Base-by-base conservation (phyloP, 53 echinoderm and acorn worm species). In the Henricia sp. region DNA sequence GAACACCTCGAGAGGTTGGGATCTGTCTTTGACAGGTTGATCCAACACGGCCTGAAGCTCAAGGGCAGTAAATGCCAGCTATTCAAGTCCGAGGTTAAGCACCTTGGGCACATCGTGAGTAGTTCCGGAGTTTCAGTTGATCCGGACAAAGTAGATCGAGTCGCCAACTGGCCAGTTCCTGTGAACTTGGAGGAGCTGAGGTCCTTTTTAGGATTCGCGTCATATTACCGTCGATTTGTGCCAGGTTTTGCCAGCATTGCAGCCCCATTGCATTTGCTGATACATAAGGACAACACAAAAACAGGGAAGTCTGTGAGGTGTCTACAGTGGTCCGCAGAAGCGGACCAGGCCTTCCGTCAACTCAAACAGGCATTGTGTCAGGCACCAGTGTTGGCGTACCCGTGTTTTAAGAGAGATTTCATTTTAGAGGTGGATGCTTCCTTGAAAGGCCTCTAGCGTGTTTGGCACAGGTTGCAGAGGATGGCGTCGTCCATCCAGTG, bases 191-290 rank as follows among this genome's bases (percentile, higher is more conserved):
- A 27, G 17, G 76, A 76, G 40, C 44, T 89, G 2, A 25, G 82
- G 16, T 85, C 86, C 3, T 86, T 86, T 26, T 44, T 90, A 6
- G 86, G 90, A 12, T 39, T 90, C 37, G 86, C 86, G 9, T 90
- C 90, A 13, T 90, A 90, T 26, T 90, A 86, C 33, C 65, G 90
- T 37, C 57, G 73, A n/a, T 90, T 90, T 53, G 39, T 82, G 9
- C 40, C 60, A 23, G 76, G 72, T 16, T 90, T 90, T 71, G 71
- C 82, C 12, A 27, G 51, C 14, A 73, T 85, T 12, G 90, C 85
- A 16, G 75, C 75, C 13, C 77, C 90, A 14, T 70, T 85, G 36
- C 77, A 85, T 65, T 20, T 21, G 27, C 27, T 91, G 33, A 54
- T 44, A 10, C 70, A 64, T 11, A 77, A 87, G 51, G 67, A 4